Percentiles rank a stretch among this genome's conserved stretches.
phyloP scores from a whole-genome alignment of 2,888 invertebrate genomes.

The Formica aserva region DNA sequence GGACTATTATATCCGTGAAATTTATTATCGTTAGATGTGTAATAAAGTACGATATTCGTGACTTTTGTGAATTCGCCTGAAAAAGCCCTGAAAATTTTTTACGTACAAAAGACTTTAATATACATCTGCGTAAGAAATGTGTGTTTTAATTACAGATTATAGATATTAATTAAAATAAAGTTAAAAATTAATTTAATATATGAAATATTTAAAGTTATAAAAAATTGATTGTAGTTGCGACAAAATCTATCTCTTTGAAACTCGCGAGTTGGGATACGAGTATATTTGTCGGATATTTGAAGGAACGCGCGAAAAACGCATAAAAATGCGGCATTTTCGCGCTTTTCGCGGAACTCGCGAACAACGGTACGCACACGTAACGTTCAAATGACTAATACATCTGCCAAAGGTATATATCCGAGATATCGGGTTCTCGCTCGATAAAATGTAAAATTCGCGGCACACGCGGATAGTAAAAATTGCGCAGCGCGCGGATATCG shows the following conservation, averaged over 20 bases:
- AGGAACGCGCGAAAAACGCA: background rate
- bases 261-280: background rate
- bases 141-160: no score
- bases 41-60: no score
- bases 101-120: no score
- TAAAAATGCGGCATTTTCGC: background rate
- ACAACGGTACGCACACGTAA: background rate
- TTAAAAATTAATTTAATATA: no score
- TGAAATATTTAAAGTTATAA: no score
- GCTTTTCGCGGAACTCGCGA: background rate
- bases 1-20: background rate
- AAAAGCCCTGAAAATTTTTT: no score
- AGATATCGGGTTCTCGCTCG: slow-evolving; percentile 41
- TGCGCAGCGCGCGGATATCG: slow-evolving; percentile 38
- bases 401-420: slow-evolving; percentile 21
- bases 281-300: background rate
- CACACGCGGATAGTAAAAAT: slow-evolving; percentile 40
- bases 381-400: slow-evolving; percentile 35
- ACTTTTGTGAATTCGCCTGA: no score
- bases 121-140: no score
- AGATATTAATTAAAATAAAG: no score
- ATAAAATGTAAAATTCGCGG: slow-evolving; percentile 49
- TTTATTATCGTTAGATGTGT: background rate
- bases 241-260: background rate
- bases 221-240: no score